phyloP scores from a whole-genome alignment of 2,888 invertebrate genomes.

The Tinea semifulvella region DNA sequence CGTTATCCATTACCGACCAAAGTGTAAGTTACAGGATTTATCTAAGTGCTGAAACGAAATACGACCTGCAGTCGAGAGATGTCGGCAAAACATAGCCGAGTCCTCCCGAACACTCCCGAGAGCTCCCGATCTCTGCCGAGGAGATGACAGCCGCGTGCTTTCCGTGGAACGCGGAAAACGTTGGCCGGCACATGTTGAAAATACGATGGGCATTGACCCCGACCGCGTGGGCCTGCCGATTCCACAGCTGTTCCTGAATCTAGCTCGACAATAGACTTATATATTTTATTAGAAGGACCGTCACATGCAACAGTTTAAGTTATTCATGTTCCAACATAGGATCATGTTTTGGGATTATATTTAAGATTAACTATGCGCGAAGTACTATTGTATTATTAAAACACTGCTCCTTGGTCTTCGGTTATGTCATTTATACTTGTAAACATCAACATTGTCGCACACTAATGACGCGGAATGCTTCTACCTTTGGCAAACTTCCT shows the following conservation, averaged over 20 bases:
- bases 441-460: too few species aligned
- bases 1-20: slow-evolving; percentile 1
- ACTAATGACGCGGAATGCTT: too few species aligned
- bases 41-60: slow-evolving; percentile 10
- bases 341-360: too few species aligned
- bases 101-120: slow-evolving; percentile 34
- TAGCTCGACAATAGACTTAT: slow-evolving; percentile 44
- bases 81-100: slow-evolving; percentile 22
- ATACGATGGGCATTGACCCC: slow-evolving; percentile 64
- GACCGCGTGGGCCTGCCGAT: slow-evolving; percentile 45
- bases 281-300: not conserved
- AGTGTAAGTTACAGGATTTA: not conserved
- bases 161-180: slow-evolving; percentile 65
- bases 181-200: slow-evolving; percentile 64
- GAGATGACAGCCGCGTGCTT: slow-evolving; percentile 44
- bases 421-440: too few species aligned
- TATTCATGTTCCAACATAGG: too few species aligned
- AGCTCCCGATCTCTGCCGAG: slow-evolving; percentile 45
- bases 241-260: slow-evolving; percentile 59
- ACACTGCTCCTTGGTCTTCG: not conserved
- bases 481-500: too few species aligned
- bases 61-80: not conserved
- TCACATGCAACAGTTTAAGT: not conserved
- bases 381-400: too few species aligned
- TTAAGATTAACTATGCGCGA: too few species aligned